phyloP scores from a whole-genome alignment of 2,888 invertebrate genomes.

The Achlya flavicornis region DNA sequence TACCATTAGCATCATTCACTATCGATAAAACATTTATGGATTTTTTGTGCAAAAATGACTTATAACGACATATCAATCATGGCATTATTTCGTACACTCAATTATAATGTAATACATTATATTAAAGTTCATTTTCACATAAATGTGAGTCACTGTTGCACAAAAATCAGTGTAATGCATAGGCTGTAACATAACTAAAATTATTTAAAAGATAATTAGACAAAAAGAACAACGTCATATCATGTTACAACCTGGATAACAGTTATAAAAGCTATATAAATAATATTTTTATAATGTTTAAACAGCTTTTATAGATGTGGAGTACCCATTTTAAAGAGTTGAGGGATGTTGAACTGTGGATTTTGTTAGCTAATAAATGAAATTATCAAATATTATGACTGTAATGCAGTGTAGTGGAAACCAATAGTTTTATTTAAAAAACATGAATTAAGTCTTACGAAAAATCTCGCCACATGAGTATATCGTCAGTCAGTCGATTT shows the following conservation, averaged over 20 bases:
- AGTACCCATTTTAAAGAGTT: not conserved
- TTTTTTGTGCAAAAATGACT: not conserved
- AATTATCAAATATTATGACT: no score
- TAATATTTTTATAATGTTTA: not conserved
- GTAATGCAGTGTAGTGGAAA: no score
- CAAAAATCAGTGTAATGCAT: not conserved
- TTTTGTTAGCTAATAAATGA: no score
- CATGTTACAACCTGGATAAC: not conserved
- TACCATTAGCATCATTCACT: not conserved
- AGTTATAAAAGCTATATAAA: not conserved
- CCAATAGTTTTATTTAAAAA: no score
- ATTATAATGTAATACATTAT: not conserved
- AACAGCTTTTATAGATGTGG: conserved; percentile 2
- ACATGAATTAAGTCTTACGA: no score
- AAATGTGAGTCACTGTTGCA: not conserved
- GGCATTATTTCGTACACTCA: not conserved
- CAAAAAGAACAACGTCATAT: not conserved
- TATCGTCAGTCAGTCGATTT: no score
- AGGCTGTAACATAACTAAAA: not conserved
- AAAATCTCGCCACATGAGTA: no score
- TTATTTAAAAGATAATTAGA: not conserved
- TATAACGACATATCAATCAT: not conserved
- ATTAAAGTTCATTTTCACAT: not conserved
- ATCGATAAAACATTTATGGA: not conserved
- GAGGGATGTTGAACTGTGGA: not conserved